Evolutionary conservation across 1,140 invertebrate species (phyloP).

Genomic region (Drosophila parabipectinata): DNA sequence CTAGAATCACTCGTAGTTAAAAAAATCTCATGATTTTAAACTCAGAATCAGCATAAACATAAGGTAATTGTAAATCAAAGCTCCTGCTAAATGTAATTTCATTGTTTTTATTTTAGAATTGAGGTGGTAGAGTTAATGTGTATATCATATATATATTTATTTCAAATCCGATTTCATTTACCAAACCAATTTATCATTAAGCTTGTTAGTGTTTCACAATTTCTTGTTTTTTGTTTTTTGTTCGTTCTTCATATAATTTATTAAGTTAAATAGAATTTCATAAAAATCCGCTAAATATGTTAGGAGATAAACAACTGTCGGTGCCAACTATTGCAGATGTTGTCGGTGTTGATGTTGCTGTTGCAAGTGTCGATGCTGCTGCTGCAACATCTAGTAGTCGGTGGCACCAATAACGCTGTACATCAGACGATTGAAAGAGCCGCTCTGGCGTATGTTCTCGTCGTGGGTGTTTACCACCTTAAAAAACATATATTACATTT

Average conservation of each 20-base stretch:
- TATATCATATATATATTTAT: constrained; percentile 63
- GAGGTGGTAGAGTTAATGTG: constrained; percentile 30
- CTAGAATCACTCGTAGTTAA: constrained; percentile 72
- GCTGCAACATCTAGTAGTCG: constrained; percentile 86
- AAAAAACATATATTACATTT: not conserved
- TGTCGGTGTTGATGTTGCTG: constrained; percentile 36
- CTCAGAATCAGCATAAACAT: constrained; percentile 56
- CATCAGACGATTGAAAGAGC: constrained; percentile 96
- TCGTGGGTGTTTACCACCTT: constrained; percentile 85
- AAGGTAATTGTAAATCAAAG: constrained; percentile 36
- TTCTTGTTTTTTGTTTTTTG: constrained; percentile 11
- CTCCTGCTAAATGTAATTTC: constrained; percentile 21
- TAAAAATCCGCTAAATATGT: constrained; percentile 80
- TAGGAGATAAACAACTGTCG: constrained; percentile 64
- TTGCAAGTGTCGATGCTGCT: constrained; percentile 39
- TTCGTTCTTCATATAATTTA: constrained; percentile 69
- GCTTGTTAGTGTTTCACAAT: constrained; percentile 67
- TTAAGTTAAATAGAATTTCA: constrained; percentile 78
- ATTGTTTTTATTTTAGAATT: constrained; percentile 20
- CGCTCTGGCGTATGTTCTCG: constrained; percentile 94
- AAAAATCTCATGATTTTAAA: constrained; percentile 50
- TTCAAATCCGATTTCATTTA: constrained; percentile 63
- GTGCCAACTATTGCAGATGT: constrained; percentile 50
- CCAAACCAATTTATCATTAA: constrained; percentile 56
- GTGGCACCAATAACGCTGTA: constrained; percentile 92